Base-by-base conservation (phyloP, 30 jellyfish, hydroid and myxozoan species). In the Morbakka virulenta region DNA sequence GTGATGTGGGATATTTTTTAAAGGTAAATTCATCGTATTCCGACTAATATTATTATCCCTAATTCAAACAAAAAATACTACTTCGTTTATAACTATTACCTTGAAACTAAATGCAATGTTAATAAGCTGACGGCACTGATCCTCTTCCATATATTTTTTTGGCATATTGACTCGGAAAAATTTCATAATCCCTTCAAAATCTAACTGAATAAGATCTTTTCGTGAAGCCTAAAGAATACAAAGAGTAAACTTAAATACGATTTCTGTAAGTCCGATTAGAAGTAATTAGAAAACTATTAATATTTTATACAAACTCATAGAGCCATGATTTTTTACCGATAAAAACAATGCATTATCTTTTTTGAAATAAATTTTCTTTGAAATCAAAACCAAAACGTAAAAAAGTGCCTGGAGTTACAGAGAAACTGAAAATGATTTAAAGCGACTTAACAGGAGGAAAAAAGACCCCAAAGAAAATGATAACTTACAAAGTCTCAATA, bases 101-200 rank as follows among this genome's bases (percentile, higher is more conserved):
- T 89, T 89, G 69, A 82, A 23, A 64, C 79, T 69, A 62, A 57
- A 89, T 4, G 88, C 93, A 26, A 67, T 64, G 30, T 74, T 64
- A 47, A 90, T 70, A 13, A 90, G 66, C 35, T 77, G 77, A 3
- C 61, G 75, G 23, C 91, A 67, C 28, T 71, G 86, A 17, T 52
- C 83, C 35, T 84, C 96, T 36, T 50, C 73, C 77, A 84, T 32
- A 71, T 83, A 90, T 30, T 79, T 70, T 74, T 90, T 90, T 64
- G 98, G 98, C 74, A 90, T 36, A 57, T 72, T 66, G 0, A 90
- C 87, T 1, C 98, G 96, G 57, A 90, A 90, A 30, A 83, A 76
- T 63, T 90, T 90, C 74, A 90, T 27, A 0, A 85, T 83, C 0
- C 96, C 96, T 70, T 90, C 98, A 72, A 90, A 90, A 62, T 77